Evolutionary conservation across 2,113 vertebrate species (phyloP), one percentile per base, ranked within the genome.

Genomic region (Microtus montanus): DNA sequence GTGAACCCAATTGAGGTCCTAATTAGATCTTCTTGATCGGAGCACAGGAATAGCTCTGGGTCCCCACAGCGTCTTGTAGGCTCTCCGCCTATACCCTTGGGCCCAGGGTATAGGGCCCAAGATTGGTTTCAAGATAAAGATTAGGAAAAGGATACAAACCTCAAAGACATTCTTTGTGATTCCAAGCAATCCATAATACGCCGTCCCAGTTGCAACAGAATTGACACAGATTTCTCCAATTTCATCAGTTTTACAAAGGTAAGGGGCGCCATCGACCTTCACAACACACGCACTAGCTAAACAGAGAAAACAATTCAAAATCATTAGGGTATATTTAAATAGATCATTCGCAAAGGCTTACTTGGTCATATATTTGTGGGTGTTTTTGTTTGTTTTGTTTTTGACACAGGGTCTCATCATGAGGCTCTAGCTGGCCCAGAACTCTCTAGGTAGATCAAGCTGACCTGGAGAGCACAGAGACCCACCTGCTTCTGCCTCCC

Each of bases 111-210:
- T 41, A 41, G 38, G 38, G 38, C 38, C 38, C 38, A 41, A 41
- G 38, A 41, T 41, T 41, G 49, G 89, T 28, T 79, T 89, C 11
- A 75, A 61, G 41, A 28, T 14, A 75, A 82, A 71, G 47, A 61
- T 35, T 35, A 61, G 26, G 71, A 24, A 88, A 95, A 86, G 63
- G 28, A 13, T 61, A 96, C 98, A 15, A 77, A 99, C 99, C 99
- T 99, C 99, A 95, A 99, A 99, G 33, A 99, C 96, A 68, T 98
- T 99, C 98, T 99, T 99, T 78, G 99, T 99, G 98, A 99, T 99
- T 49, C 99, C 99, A 0, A 98, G 99, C 24, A 99, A 98, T 35
- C 99, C 99, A 0, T 99, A 99, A 97, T 99, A 99, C 0, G 99
- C 98, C 2, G 99, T 97, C 0, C 99, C 99, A 0, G 99, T 99